Base-by-base conservation (phyloP, 2,113 vertebrate genomes). In the Poeciliopsis retropinna region DNA sequence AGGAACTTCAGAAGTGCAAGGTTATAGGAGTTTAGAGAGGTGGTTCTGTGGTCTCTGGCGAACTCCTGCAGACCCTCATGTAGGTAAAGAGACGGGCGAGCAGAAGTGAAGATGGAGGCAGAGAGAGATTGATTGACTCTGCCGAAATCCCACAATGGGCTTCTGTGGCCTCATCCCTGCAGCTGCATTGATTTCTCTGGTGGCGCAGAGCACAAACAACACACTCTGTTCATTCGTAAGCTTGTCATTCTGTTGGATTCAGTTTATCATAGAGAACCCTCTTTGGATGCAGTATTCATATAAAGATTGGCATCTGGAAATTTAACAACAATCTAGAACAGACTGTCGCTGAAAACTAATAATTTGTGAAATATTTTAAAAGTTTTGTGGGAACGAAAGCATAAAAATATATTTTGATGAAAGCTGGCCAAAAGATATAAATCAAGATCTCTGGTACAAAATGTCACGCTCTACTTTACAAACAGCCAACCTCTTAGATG, bases 101-200 rank as follows among this genome's bases (percentile, higher is more conserved):
- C 76, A 78, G 75, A 81, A 72, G 44, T 34, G 76, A 71, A 70
- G 81, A 78, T 11, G 37, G 57, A 86, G 62, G 80, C 57, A 83
- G 67, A 83, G 75, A 82, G 82, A 89, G 76, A 93, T 88, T 91
- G 88, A 92, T 87, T 89, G 85, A 89, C 85, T 85, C 83, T 70
- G 76, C 87, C 87, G 82, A 82, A 92, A 90, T 85, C 88, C 88
- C 85, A 78, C 34, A 74, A 80, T 87, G 86, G 78, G 87, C 76
- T 86, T 80, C 66, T 87, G 65, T 76, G 88, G 86, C 78, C 82
- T 75, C 73, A 69, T 75, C 81, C 80, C 88, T 89, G 91, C 82
- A 91, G 87, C 85, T 81, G 79, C 87, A 92, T 91, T 85, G 90
- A 92, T 92, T 92, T 92, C 83, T 91, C 80, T 78, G 73, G 81